These are phyloP conservation scores for Gambelia wislizenii DNA, from an alignment of 2,797 vertebrate species.

Conservation along the genomic window DNA sequence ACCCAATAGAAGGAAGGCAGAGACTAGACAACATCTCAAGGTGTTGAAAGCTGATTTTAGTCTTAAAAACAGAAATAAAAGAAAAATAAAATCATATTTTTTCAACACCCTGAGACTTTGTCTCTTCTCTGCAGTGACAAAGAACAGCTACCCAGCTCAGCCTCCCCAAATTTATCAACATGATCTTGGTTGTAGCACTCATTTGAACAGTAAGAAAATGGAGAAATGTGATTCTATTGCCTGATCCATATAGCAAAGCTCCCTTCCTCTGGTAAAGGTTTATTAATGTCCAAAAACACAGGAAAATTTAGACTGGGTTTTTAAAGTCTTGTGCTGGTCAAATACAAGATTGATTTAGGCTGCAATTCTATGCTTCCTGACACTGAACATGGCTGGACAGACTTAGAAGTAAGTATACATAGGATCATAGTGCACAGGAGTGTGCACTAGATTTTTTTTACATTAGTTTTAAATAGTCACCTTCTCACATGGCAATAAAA, in stretches of 20 bases:
- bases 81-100: too few species aligned
- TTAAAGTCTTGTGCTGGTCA: neutral
- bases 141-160: neutral
- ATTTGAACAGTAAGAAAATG: neutral
- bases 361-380: neutral
- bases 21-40: too few species aligned
- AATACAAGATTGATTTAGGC: too few species aligned
- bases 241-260: neutral
- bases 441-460: neutral
- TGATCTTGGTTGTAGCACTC: neutral
- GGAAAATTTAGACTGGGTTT: neutral
- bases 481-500: neutral
- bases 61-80: too few species aligned
- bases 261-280: neutral
- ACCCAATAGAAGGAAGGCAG: too few species aligned
- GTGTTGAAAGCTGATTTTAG: too few species aligned
- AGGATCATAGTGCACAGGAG: neutral
- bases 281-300: neutral
- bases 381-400: neutral
- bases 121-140: neutral
- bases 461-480: neutral
- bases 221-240: neutral
- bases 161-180: neutral
- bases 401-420: neutral
- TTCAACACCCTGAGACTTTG: too few species aligned